Conservation (phyloP, 2,113 vertebrate genomes). For the Phasianus colchicus region DNA sequence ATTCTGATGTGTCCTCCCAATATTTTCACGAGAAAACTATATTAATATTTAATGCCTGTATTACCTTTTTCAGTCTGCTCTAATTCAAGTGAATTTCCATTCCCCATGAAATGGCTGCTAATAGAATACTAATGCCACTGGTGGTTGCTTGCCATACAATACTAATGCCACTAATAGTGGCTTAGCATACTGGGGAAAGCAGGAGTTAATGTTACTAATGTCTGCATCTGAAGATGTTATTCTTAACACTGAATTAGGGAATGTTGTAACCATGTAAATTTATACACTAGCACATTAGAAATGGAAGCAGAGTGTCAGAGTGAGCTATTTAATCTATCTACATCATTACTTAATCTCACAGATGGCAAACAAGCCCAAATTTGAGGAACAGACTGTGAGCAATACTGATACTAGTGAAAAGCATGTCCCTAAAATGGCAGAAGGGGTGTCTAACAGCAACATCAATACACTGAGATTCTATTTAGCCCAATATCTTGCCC, state of each 20-base stretch:
- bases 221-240: constrained; percentile 58
- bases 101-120: constrained; percentile 25
- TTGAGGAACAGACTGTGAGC: constrained; percentile 46
- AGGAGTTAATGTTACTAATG: constrained; percentile 3
- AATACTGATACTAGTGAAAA: constrained; percentile 6
- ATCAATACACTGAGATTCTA: neutral
- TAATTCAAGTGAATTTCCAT: constrained; percentile 40
- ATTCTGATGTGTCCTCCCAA: constrained; percentile 56
- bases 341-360: constrained; percentile 43
- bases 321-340: constrained; percentile 56
- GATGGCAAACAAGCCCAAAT: constrained; percentile 37
- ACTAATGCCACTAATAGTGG: constrained; percentile 20
- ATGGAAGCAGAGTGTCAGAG: constrained; percentile 48
- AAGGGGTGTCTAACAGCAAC: constrained; percentile 25
- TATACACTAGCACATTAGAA: constrained; percentile 69
- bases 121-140: constrained; percentile 42
- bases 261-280: constrained; percentile 73
- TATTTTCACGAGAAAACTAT: constrained; percentile 48
- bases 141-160: constrained; percentile 17
- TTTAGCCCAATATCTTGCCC: neutral
- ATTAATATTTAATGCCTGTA: constrained; percentile 49
- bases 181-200: constrained; percentile 31
- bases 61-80: constrained; percentile 21
- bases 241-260: constrained; percentile 70
- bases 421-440: neutral